Base-by-base conservation (phyloP, 2,113 vertebrate genomes). In the Heloderma charlesbogerti region DNA sequence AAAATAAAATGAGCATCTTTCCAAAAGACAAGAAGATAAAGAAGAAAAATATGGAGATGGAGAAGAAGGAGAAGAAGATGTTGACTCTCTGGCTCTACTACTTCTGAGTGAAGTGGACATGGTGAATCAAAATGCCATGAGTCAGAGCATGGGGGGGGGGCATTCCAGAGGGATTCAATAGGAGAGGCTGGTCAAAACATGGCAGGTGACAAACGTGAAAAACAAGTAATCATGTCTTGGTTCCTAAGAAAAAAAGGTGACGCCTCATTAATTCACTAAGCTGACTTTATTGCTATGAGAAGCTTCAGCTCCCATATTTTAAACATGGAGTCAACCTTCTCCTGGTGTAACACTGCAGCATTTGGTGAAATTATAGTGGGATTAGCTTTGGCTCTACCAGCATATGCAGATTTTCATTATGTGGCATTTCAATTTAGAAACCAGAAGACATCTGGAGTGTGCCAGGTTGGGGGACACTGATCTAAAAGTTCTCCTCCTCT, bases 111-210 rank as follows among this genome's bases (percentile, higher is more conserved):
- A 95, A 92, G 43, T 0, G 0, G 54, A 63, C 20, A 75, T 92
- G 91, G 94, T 91, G 82, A 88, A 92, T 86, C 29, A 92, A 87
- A 79, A 66, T 95, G 90, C 81, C 77, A 63, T 94, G 93, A 94
- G 89, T 95, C 92, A 94, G 72, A 89, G 87, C 10, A 7, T 67
- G 69, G 57, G 92, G 92, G 91, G 86, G 88, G 87, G 81, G 86
- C 91, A 93, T 84, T 94, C 87, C 88, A 72, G 87, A 93, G 89
- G 86, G 29, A 66, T 81, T 92, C 78, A 20, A 74, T 78, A 0
- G 34, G 89, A 93, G 85, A 85, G 93, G 86, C 72, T 71, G 74
- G 69, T 88, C 90, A 95, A 95, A 95, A 90, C 89, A 92, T 93
- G 81, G 78, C 84, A 93, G 93, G 92, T 84, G 20, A 54, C 66